These are phyloP conservation scores for Myanophis thanlyinensis DNA, from an alignment of 2,113 vertebrate species.

Conservation along the genomic window DNA sequence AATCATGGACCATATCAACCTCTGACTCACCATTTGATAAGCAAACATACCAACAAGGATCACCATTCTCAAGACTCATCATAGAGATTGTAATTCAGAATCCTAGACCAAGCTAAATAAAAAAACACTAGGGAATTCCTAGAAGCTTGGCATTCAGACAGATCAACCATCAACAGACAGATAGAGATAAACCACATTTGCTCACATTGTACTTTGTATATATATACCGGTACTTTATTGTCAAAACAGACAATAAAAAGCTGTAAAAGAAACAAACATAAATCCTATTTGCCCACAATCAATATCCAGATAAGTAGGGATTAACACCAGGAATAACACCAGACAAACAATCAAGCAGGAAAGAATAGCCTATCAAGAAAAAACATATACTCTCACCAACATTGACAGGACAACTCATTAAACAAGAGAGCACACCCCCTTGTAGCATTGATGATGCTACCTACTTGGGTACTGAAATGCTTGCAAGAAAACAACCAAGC, in stretches of 20 bases:
- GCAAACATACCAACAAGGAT: not conserved
- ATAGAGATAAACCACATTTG: not conserved
- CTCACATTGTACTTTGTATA: not conserved
- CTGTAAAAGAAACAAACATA: not conserved
- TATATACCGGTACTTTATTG: too few species aligned
- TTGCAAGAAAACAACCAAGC: not conserved
- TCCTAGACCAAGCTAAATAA: not conserved
- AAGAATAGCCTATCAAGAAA: not conserved
- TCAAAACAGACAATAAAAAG: not conserved
- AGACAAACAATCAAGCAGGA: not conserved
- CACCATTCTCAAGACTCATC: not conserved
- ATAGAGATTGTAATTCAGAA: not conserved
- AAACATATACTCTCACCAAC: not conserved
- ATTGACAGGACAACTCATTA: not conserved
- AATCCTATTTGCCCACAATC: not conserved
- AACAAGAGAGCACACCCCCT: not conserved
- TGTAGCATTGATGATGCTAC: not conserved
- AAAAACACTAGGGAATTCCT: not conserved
- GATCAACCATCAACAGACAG: not conserved
- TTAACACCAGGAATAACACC: not conserved
- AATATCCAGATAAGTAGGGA: not conserved
- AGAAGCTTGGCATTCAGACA: not conserved
- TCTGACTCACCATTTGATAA: not conserved
- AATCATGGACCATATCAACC: not conserved
- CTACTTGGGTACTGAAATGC: not conserved